Conservation (phyloP, 2,113 vertebrate species). For the Amia ocellicauda region DNA sequence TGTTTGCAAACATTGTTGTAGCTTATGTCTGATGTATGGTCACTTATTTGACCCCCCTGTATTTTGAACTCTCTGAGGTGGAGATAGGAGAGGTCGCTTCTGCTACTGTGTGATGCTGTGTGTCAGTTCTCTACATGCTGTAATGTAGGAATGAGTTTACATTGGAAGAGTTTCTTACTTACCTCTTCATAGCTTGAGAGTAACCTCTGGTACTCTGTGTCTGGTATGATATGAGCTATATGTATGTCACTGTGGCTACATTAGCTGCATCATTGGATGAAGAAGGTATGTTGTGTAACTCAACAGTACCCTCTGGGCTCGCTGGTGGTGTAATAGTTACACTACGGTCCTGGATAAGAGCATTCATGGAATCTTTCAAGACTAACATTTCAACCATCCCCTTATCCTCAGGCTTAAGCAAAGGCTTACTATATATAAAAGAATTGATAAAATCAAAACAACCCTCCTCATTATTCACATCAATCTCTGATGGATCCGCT, state of each 20-base stretch:
- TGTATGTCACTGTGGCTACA: too few relatives aligned
- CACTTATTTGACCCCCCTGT: constrained; percentile 16
- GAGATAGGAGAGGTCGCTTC: too few relatives aligned
- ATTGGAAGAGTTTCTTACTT: too few relatives aligned
- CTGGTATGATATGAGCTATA: too few relatives aligned
- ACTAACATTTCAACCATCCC: neutral
- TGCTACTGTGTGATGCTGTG: too few relatives aligned
- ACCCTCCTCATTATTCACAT: neutral
- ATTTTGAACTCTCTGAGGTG: constrained; percentile 20
- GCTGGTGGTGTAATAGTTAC: neutral
- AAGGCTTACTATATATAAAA: neutral
- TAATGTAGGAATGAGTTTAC: too few relatives aligned
- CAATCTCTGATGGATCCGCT: neutral
- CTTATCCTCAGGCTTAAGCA: constrained; percentile 3
- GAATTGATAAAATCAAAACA: constrained; percentile 3
- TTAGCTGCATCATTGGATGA: too few relatives aligned
- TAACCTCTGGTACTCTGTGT: too few relatives aligned
- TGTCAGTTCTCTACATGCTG: too few relatives aligned
- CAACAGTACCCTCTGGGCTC: neutral
- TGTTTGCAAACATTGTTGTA: neutral
- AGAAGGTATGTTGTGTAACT: too few relatives aligned
- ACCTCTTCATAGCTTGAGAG: too few relatives aligned
- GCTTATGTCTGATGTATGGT: neutral
- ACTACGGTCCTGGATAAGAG: neutral
- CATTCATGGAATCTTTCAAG: neutral